A percentile compares a stretch with the other conserved stretches of the same genome.
Evolutionary conservation across 2,797 vertebrate species (phyloP).

Genomic region (Poecilia velifera): DNA sequence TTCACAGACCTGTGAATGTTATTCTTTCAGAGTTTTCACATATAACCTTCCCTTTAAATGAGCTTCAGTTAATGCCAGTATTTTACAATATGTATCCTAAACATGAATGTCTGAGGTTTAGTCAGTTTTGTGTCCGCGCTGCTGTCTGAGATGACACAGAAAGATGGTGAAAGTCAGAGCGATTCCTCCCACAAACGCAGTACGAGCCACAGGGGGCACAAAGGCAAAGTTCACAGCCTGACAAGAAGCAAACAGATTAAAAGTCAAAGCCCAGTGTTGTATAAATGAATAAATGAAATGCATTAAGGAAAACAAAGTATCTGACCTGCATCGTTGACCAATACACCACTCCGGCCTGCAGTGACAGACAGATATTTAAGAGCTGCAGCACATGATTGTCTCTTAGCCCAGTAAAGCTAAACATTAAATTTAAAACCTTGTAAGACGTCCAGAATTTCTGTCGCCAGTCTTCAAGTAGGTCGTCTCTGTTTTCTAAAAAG

Average conservation of each 20-base stretch:
- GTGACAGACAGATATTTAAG: neutral
- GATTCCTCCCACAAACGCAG: constrained; percentile 79
- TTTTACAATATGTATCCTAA: neutral
- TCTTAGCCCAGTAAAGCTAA: neutral
- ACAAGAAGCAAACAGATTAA: neutral
- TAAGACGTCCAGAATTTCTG: constrained; percentile 85
- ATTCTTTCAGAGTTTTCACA: neutral
- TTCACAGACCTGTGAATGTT: neutral
- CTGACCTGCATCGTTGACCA: constrained; percentile 85
- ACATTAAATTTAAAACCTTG: constrained; percentile 63
- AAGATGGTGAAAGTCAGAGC: constrained; percentile 81
- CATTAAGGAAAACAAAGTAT: constrained; percentile 3
- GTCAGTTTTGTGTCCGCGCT: constrained; percentile 47
- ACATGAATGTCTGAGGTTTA: constrained; percentile 20
- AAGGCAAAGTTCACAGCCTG: constrained; percentile 84
- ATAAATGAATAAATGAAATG: neutral
- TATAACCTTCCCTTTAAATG: neutral
- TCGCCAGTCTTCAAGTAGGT: constrained; percentile 80
- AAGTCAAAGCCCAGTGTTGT: neutral
- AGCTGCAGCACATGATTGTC: neutral
- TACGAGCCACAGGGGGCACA: constrained; percentile 81
- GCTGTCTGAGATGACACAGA: constrained; percentile 81
- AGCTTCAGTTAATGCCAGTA: neutral
- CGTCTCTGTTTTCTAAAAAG: constrained; percentile 77
- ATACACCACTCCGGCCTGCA: constrained; percentile 80